A percentile compares a stretch with the other conserved stretches of the same genome.
phyloP scores from a whole-genome alignment of 1,140 invertebrate species.

The Helicoverpa armigera region DNA sequence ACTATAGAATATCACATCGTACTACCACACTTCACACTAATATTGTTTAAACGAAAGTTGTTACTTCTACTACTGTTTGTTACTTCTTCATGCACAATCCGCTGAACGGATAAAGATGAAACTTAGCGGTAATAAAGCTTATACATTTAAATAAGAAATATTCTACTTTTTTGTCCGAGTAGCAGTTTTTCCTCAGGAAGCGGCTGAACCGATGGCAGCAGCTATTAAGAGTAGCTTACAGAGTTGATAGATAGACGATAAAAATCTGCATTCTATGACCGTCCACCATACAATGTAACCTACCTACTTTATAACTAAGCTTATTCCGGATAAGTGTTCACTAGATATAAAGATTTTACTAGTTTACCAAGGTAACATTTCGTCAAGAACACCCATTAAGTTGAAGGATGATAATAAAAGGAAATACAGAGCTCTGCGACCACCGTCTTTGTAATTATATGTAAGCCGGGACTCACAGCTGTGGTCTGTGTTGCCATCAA shows the following conservation, averaged over 20 bases:
- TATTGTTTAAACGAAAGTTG: too few species aligned
- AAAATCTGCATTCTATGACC: background rate
- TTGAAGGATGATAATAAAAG: background rate
- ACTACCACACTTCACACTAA: too few species aligned
- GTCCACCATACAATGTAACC: background rate
- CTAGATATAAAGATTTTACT: background rate
- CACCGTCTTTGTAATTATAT: background rate
- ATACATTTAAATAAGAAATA: too few species aligned
- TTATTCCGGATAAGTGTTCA: background rate
- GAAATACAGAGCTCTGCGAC: background rate
- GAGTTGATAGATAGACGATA: background rate
- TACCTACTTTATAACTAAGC: background rate
- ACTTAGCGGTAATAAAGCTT: too few species aligned
- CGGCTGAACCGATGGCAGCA: too few species aligned
- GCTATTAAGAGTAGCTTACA: background rate
- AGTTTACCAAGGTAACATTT: background rate
- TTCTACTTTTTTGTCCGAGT: too few species aligned
- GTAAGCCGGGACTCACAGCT: conserved; percentile 20
- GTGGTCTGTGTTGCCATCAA: background rate
- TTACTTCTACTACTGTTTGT: too few species aligned
- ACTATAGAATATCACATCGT: too few species aligned
- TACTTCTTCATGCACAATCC: too few species aligned
- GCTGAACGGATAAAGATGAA: too few species aligned
- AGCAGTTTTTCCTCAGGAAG: too few species aligned
- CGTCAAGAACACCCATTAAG: background rate